phyloP scores from a whole-genome alignment of 2,797 vertebrate genomes.

The Karalla daura region DNA sequence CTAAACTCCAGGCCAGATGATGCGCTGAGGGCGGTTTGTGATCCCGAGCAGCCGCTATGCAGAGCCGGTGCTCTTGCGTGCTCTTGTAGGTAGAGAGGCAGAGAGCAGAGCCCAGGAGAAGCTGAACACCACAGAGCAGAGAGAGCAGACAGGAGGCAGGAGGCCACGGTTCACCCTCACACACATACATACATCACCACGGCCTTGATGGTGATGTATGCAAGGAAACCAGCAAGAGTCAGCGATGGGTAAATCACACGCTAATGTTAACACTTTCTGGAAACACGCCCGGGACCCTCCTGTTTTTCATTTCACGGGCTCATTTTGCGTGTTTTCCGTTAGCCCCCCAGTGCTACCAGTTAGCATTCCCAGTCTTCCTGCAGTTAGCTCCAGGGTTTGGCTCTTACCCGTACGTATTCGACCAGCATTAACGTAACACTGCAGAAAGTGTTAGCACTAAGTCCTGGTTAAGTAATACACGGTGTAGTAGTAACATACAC shows the following conservation, averaged over 20 bases:
- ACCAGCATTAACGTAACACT: not conserved
- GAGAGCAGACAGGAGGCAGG: conserved; percentile 66
- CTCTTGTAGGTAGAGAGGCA: conserved; percentile 51
- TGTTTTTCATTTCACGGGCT: not conserved
- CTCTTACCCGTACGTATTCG: conserved; percentile 26
- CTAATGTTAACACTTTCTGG: conserved; percentile 4
- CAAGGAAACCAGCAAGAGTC: conserved; percentile 99
- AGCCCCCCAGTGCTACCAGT: conserved; percentile 56
- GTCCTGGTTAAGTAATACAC: accelerated
- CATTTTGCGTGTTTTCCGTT: conserved; percentile 21
- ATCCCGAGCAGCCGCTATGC: conserved; percentile 70
- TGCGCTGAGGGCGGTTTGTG: conserved; percentile 68
- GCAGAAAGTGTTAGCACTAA: conserved; percentile 21
- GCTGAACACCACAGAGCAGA: conserved; percentile 53
- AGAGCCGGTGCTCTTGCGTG: conserved; percentile 52
- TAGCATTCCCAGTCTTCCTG: conserved; percentile 41
- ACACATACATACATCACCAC: conserved; percentile 90
- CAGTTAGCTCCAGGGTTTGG: conserved; percentile 47
- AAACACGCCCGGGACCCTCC: accelerated
- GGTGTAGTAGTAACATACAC: accelerated
- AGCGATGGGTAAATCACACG: conserved; percentile 94
- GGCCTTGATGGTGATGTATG: conserved; percentile 99
- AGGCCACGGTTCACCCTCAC: conserved; percentile 85
- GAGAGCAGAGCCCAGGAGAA: conserved; percentile 57
- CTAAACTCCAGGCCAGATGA: conserved; percentile 58